Base-by-base conservation (phyloP, 2,797 vertebrate species). In the Calcarius lapponicus region DNA sequence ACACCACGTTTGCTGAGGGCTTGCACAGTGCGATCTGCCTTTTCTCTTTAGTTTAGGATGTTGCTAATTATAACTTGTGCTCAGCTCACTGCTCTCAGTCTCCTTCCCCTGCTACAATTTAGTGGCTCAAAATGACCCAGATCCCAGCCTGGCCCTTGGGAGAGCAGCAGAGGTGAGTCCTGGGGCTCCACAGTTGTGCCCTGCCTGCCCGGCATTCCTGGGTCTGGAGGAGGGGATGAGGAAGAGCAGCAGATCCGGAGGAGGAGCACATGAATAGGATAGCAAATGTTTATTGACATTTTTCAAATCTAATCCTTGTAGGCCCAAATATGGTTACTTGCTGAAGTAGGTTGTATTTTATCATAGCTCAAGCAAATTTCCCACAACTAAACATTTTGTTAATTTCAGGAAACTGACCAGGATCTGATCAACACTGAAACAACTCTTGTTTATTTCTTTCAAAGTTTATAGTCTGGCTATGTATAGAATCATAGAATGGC, bases 141-240 rank as follows among this genome's bases (percentile, higher is more conserved):
- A 71, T 65, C 28, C 26, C 58, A 57, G 9, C 13, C 34, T 31
- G 50, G 50, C 15, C 48, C 40, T 34, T 20, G 42, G 9, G 32
- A 83, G 42, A 1, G 0, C 3, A 1, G 80, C 29, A 28, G 24
- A 48, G 31, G 17, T 3, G 21, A 56, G 5, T 0, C 0, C 17
- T 7, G 40, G 38, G 32, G 18, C 78, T 53, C 32, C 26, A 2
- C 28, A n/a, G 62, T 66, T 31, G 34, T 56, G 20, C n/a, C 16
- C 73, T 66, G 72, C 26, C 56, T 32, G 40, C 7, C 67, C 36
- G 28, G 18, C 8, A 36, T 70, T 70, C 54, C 85, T 32, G 28
- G 11, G 0, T 80, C 28, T 1, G 1, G 25, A 58, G 62, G 38
- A 84, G 60, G 47, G 86, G 18, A 8, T 16, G 18, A 20, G 70